Evolutionary conservation across 2,113 vertebrate species (phyloP), one percentile per base, ranked within the genome.

Genomic region (Plestiodon gilberti): DNA sequence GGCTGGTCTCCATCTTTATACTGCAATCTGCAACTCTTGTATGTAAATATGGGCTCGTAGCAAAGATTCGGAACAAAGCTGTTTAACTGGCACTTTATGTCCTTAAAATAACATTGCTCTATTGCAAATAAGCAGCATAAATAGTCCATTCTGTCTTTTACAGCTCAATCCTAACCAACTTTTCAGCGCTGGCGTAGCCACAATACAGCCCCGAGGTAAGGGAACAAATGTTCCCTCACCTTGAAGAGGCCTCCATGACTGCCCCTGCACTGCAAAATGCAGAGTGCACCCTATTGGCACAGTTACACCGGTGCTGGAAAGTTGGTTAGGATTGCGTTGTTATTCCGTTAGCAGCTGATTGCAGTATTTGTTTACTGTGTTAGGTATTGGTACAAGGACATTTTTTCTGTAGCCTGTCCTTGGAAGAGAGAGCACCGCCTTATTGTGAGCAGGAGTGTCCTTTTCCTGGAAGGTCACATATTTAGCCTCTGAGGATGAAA

Each of bases 391-490:
- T 76, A 30, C 22, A 61, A 73, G n/a, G 65, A 78, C 61, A 64
- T 28, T 28, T 30, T 61, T 81, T 75, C 70, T 18, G 78, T 57
- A 78, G 5, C 33, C 82, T 23, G 67, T 35, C 28, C 87, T 64
- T 78, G 84, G 74, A 83, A 38, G 5, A 86, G 76, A 40, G 73
- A 57, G 14, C 6, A 64, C n/a, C 0, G 0, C 78, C 87, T 81
- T 85, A 15, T 82, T 91, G 67, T 88, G 40, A 83, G 75, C 3
- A 0, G 75, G 25, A 88, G 81, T 87, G 28, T 82, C 78, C 81
- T 87, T 52, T 23, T 38, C 33, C 13, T 85, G 65, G 43, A 85
- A 85, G 76, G 52, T 71, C 64, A 85, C 33, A 69, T 78, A 70
- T 57, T 57, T 33, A 10, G 17, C 43, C n/a, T 59, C 61, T 30